Conservation (phyloP, 2,797 vertebrate genomes). For the Phalloptychus januarius region DNA sequence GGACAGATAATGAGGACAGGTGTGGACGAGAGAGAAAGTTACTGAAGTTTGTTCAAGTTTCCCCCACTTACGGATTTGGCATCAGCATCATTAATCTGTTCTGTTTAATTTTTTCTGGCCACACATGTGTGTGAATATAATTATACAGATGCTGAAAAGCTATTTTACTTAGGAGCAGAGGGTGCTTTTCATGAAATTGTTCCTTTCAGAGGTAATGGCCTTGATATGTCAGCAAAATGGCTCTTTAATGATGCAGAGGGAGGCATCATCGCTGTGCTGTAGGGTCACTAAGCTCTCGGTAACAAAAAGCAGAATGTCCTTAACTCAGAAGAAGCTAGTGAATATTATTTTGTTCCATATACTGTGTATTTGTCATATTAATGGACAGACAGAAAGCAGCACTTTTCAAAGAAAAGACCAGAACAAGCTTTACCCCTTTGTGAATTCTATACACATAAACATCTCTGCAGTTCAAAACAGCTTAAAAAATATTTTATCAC, state of each 20-base stretch:
- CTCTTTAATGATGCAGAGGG: conserved; percentile 57
- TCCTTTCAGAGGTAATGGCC: conserved; percentile 58
- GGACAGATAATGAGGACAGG: conserved; percentile 44
- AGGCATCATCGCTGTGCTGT: conserved; percentile 37
- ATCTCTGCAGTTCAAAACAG: neutral
- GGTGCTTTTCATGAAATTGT: conserved; percentile 51
- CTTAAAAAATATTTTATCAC: neutral
- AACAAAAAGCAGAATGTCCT: conserved; percentile 51
- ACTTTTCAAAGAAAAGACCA: neutral
- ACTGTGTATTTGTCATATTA: conserved; percentile 15
- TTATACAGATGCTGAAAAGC: conserved; percentile 33
- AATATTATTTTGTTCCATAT: conserved; percentile 14
- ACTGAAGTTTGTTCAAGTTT: conserved; percentile 43
- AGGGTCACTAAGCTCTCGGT: conserved; percentile 35
- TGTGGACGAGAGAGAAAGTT: conserved; percentile 41
- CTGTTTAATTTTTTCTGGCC: conserved; percentile 21
- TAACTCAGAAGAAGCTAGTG: conserved; percentile 31
- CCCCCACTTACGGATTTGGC: conserved; percentile 6
- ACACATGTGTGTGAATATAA: conserved; percentile 29
- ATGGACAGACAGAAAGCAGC: conserved; percentile 13
- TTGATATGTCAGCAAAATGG: conserved; percentile 60
- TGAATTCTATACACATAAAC: neutral
- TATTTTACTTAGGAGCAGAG: conserved; percentile 53
- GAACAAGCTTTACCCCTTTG: neutral
- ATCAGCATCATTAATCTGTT: conserved; percentile 26